Evolutionary conservation across 2,113 vertebrate genomes (phyloP), one percentile per base, ranked within the genome.

Genomic region (Solenodon paradoxus): DNA sequence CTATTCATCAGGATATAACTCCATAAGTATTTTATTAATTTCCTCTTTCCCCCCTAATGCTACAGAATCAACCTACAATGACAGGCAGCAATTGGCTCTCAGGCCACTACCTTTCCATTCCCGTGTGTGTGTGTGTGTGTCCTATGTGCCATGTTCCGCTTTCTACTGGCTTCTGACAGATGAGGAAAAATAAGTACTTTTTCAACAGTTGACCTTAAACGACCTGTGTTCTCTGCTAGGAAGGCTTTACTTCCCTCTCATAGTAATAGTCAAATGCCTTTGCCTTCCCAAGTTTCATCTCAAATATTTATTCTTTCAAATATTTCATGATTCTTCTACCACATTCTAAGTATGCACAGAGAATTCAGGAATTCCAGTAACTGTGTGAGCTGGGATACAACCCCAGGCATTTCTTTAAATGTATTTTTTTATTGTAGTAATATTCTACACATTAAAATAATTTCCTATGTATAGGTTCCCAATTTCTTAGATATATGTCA

Each of bases 21-120:
- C 26, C 59, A 68, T 69, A 66, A 35, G 51, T 88, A 74, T 16
- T 95, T 40, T 74, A 42, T 78, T 87, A 53, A 66, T 82, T 82
- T 82, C 69, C 77, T 47, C 32, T 5, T 30, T 4, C 40, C 7
- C 30, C 59, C 59, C 7, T n/a, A n/a, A n/a, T n/a, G n/a, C n/a
- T n/a, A 35, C 24, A 57, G 59, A 90, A 69, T 59, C 30, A 75
- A 28, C 55, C 72, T 38, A 69, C n/a, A 93, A 90, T 71, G 47
- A 30, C 20, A 71, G 40, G 38, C 45, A 77, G 45, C 4, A 28
- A 71, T 35, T 45, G 42, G 16, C 5, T 89, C n/a, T n/a, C n/a
- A n/a, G n/a, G n/a, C n/a, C n/a, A n/a, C n/a, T n/a, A n/a, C n/a
- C n/a, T n/a, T n/a, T n/a, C n/a, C n/a, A 35, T 11, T 15, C 30